These are phyloP conservation scores for Atrichornis clamosus DNA, from an alignment of 2,113 vertebrate genomes.

Conservation along the genomic window DNA sequence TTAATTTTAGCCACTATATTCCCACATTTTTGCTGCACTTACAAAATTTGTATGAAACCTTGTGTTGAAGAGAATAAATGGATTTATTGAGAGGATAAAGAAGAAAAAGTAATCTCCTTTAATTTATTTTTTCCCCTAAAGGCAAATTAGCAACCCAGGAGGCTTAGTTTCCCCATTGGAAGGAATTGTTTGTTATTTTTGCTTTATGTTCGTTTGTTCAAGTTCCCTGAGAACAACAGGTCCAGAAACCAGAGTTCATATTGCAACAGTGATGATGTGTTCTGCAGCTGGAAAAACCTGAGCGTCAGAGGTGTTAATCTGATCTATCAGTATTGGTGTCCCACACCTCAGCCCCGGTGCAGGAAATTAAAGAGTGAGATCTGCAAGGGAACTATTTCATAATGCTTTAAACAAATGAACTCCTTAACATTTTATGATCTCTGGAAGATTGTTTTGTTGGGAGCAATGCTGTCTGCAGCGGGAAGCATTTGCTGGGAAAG, in stretches of 20 bases:
- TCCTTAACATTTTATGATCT: constrained; percentile 65
- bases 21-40: neutral
- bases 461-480: neutral
- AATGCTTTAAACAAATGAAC: constrained; percentile 74
- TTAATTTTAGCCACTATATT: neutral
- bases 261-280: neutral
- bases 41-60: neutral
- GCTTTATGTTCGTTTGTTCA: neutral
- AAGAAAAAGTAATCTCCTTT: neutral
- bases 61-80: neutral
- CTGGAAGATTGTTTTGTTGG: constrained; percentile 58
- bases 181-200: neutral
- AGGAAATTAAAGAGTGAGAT: constrained; percentile 71
- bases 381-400: constrained; percentile 60
- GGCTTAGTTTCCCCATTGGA: neutral
- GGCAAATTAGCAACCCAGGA: neutral
- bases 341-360: constrained; percentile 48
- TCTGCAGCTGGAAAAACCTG: constrained; percentile 18
- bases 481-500: neutral
- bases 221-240: neutral
- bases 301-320: constrained; percentile 51
- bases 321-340: constrained; percentile 61
- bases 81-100: neutral
- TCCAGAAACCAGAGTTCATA: neutral
- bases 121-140: neutral